Evolutionary conservation across 1,140 invertebrate genomes (phyloP).

Genomic region (Saxidomus purpurata): DNA sequence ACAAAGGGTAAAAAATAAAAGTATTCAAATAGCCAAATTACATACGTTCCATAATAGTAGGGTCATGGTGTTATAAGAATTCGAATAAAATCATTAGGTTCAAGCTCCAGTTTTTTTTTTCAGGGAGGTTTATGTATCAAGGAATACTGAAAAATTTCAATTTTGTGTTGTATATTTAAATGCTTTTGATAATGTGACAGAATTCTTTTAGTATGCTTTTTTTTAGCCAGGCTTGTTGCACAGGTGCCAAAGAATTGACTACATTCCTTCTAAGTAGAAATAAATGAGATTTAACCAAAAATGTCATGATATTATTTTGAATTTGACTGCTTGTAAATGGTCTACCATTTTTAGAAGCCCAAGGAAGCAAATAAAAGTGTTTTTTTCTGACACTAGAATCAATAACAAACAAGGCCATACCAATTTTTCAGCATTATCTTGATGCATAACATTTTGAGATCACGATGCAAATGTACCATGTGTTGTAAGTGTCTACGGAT

Average conservation of each 20-base stretch:
- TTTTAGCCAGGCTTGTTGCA: not conserved
- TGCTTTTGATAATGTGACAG: not conserved
- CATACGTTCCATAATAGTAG: conserved; percentile 15
- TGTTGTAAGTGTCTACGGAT: conserved; percentile 4
- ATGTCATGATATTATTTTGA: not conserved
- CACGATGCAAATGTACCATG: not conserved
- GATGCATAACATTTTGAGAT: conserved; percentile 9
- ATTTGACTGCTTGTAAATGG: conserved; percentile 7
- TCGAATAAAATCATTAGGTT: not conserved
- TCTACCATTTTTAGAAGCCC: not conserved
- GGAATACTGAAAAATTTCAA: not conserved
- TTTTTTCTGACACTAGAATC: conserved; percentile 1
- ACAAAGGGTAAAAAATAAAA: conserved; percentile 16
- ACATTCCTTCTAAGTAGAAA: not conserved
- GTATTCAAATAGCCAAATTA: not conserved
- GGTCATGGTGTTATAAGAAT: conserved; percentile 6
- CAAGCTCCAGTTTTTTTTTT: not conserved
- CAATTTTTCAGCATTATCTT: too few species aligned
- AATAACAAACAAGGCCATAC: not conserved
- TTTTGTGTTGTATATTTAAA: not conserved
- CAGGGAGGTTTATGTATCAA: not conserved
- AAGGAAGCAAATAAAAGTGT: not conserved
- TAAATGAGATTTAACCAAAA: not conserved
- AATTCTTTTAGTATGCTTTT: not conserved
- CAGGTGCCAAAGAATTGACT: not conserved